phyloP scores from a whole-genome alignment of 2,888 invertebrate species.

The Cheilosia urbana region DNA sequence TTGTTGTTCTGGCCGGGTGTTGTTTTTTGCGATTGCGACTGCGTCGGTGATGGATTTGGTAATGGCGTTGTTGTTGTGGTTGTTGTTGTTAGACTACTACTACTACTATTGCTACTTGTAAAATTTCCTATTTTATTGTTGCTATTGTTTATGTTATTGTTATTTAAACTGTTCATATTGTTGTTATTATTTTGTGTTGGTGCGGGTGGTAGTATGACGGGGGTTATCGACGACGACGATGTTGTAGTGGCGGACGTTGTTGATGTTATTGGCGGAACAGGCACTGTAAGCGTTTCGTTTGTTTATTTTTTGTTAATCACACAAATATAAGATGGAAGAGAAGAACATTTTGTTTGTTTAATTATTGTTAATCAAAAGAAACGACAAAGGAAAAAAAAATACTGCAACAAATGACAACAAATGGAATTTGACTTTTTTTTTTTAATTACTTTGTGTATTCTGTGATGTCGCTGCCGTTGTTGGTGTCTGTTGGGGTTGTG shows the following conservation, averaged over 20 bases:
- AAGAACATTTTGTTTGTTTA: slow-evolving; percentile 34
- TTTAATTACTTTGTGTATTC: slow-evolving; percentile 73
- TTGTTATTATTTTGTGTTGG: slow-evolving; percentile 81
- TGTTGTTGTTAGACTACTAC: slow-evolving; percentile 69
- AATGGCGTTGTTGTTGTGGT: slow-evolving; percentile 74
- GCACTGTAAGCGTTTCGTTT: slow-evolving; percentile 44
- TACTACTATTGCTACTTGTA: slow-evolving; percentile 68
- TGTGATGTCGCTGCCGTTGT: slow-evolving; percentile 74
- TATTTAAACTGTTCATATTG: slow-evolving; percentile 72
- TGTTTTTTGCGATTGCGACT: slow-evolving; percentile 56
- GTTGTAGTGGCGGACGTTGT: slow-evolving; percentile 79
- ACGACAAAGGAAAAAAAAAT: not conserved
- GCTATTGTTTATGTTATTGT: slow-evolving; percentile 76
- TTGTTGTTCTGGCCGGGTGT: slow-evolving; percentile 57
- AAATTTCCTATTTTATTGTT: slow-evolving; percentile 74
- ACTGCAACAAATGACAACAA: slow-evolving; percentile 63
- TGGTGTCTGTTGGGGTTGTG: slow-evolving; percentile 76
- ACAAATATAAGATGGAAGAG: slow-evolving; percentile 33
- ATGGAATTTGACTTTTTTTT: slow-evolving; percentile 21
- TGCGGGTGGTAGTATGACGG: slow-evolving; percentile 79
- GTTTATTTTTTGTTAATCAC: slow-evolving; percentile 42
- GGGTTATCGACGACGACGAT: slow-evolving; percentile 70
- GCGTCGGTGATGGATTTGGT: slow-evolving; percentile 77
- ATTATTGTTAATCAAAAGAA: slow-evolving; percentile 1
- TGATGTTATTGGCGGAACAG: slow-evolving; percentile 79